phyloP scores from a whole-genome alignment of 2,888 invertebrate genomes.

The Marronus borbonicus region DNA sequence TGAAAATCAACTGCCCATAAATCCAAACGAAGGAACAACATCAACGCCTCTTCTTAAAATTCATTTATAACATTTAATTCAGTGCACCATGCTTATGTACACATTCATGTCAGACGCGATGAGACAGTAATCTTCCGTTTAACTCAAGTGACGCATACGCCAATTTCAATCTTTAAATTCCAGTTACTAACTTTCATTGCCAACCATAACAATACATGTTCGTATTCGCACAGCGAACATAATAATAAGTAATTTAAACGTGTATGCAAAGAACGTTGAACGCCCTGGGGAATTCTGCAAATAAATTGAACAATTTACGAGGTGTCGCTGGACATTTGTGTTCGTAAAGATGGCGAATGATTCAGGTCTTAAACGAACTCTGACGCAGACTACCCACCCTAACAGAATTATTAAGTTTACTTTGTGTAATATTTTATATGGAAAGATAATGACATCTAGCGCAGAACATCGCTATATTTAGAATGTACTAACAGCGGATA shows the following conservation, averaged over 20 bases:
- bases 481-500: too few relatives aligned
- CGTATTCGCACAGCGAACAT: neutral
- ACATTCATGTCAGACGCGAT: neutral
- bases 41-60: too few relatives aligned
- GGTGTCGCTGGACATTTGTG: neutral
- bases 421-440: too few relatives aligned
- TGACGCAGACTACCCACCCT: conserved; percentile 10
- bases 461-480: too few relatives aligned
- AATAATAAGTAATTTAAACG: neutral
- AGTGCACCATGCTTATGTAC: too few relatives aligned
- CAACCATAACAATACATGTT: conserved; percentile 18
- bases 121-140: conserved; percentile 28
- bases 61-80: too few relatives aligned
- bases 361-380: neutral
- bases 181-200: conserved; percentile 15
- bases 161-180: conserved; percentile 24
- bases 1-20: too few relatives aligned
- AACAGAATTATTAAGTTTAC: neutral
- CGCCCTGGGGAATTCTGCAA: conserved; percentile 33
- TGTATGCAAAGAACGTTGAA: conserved; percentile 12
- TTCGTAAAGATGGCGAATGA: neutral
- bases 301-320: conserved; percentile 38
- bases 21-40: too few relatives aligned
- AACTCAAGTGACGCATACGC: conserved; percentile 21
- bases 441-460: too few relatives aligned